Evolutionary conservation across 2,888 invertebrate genomes (phyloP).

Genomic region (Keiferia lycopersicella): DNA sequence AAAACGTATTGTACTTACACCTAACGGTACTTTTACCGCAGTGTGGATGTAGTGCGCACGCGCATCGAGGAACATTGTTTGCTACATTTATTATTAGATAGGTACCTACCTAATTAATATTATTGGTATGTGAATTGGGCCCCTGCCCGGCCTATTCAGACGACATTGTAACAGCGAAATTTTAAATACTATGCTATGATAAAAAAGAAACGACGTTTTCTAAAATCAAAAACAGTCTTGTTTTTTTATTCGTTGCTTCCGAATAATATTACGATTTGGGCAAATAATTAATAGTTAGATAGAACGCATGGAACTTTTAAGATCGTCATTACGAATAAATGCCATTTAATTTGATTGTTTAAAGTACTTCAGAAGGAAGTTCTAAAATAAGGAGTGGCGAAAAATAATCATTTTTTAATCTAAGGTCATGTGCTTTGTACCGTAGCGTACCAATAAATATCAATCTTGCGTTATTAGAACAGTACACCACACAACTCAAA

Average conservation of each 20-base stretch:
- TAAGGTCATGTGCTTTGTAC: constrained; percentile 29
- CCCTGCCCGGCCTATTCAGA: too few species aligned
- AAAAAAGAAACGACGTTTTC: too few species aligned
- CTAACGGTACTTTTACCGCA: constrained; percentile 40
- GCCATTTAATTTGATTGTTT: background rate
- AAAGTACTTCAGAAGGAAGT: background rate
- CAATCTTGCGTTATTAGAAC: constrained; percentile 27
- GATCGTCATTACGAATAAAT: background rate
- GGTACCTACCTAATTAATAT: too few species aligned
- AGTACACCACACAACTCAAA: constrained; percentile 22
- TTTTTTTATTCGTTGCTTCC: too few species aligned
- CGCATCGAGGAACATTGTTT: background rate
- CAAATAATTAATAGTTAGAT: too few species aligned
- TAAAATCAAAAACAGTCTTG: too few species aligned
- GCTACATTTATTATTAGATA: background rate
- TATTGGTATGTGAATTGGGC: too few species aligned
- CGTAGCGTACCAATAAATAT: constrained; percentile 26
- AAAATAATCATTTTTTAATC: background rate
- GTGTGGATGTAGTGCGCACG: background rate
- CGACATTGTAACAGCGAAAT: too few species aligned
- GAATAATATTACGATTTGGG: too few species aligned
- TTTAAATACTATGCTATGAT: too few species aligned
- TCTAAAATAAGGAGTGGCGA: background rate
- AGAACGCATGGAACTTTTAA: background rate
- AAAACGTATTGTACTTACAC: constrained; percentile 46